Evolutionary conservation across 2,888 invertebrate species (phyloP), one percentile per base, ranked within the genome.

Genomic region (Zootermopsis nevadensis): DNA sequence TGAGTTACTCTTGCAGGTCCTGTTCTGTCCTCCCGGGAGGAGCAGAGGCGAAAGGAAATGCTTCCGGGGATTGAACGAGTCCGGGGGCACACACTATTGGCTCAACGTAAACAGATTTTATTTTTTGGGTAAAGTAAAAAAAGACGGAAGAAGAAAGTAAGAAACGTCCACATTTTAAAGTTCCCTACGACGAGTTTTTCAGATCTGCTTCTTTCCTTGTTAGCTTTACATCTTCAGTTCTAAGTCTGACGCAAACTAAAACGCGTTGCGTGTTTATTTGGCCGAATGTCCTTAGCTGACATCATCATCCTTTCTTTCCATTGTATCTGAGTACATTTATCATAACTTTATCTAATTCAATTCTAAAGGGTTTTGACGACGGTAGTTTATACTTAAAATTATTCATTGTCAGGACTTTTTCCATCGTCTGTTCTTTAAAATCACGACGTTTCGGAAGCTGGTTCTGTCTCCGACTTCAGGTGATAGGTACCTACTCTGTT

Each of bases 41-140:
- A n/a, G n/a, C n/a, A 60, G 60, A 27, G 60, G 19, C 27, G 60
- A 2, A 60, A 60, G 60, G 60, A 27, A 48, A 19, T 48, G 48
- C 48, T 48, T 48, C 48, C 48, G 38, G 72, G 33, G 38, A 35
- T 76, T 24, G n/a, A 15, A 76, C 42, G 76, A 48, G 76, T 76
- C 19, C 27, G 42, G 42, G n/a, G 27, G 42, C 38, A 35, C 76
- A 76, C 76, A 42, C 42, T 42, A 76, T 76, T 76, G 76, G 76
- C 42, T 48, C 76, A 10, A 22, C 27, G 38, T 76, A 76, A 76
- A 42, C 76, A 76, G 48, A 76, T 76, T 76, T 42, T 48, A n/a
- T 76, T 76, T 76, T 76, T 76, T 24, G 30, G 42, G 30, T 30
- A 48, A 76, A 72, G 72, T 7, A 7, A 31, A 31, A 72, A 35